Conservation (phyloP, 2,797 vertebrate species). For the Chlorospingus semifuscus region DNA sequence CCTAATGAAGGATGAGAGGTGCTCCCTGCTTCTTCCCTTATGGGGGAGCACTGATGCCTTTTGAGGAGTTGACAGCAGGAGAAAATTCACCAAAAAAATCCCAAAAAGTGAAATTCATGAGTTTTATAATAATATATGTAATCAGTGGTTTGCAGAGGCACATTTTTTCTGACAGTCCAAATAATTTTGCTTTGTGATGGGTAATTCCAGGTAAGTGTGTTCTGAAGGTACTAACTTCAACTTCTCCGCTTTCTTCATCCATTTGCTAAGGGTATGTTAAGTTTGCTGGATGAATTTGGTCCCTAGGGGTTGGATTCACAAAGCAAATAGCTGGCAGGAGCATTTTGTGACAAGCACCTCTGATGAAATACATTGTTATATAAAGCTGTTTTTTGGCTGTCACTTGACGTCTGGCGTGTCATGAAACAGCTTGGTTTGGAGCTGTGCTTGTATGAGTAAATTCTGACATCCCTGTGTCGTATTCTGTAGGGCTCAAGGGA, state of each 20-base stretch:
- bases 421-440: slow-evolving; percentile 1
- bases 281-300: background rate
- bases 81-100: background rate
- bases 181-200: background rate
- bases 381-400: slow-evolving; percentile 24
- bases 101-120: background rate
- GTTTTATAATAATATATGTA: background rate
- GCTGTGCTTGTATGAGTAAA: background rate
- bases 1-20: background rate
- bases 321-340: background rate
- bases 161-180: background rate
- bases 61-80: background rate
- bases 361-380: slow-evolving; percentile 36
- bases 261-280: background rate
- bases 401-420: background rate
- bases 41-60: background rate
- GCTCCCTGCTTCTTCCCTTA: background rate
- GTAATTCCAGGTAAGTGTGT: background rate
- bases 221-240: background rate
- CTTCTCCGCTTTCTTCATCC: background rate
- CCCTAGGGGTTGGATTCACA: background rate
- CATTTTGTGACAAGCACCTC: background rate
- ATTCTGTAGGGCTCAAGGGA: background rate
- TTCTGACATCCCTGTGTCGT: background rate
- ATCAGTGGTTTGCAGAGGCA: background rate